These are phyloP conservation scores for Schlechtendalia chinensis DNA, from an alignment of 1,140 invertebrate species.

Conservation along the genomic window DNA sequence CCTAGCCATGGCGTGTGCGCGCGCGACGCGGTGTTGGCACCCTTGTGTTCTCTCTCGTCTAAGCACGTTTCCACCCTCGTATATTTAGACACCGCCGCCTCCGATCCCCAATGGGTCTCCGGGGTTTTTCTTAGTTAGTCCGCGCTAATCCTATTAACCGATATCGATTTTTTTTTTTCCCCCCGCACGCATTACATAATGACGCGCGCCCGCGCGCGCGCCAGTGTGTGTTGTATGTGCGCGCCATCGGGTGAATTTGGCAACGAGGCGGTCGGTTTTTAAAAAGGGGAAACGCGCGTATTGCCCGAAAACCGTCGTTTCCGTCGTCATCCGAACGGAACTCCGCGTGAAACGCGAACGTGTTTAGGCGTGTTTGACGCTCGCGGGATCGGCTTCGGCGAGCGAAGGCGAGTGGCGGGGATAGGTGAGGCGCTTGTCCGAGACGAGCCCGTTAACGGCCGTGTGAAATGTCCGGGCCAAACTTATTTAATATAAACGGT, in stretches of 20 bases:
- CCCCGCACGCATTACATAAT: constrained; percentile 45
- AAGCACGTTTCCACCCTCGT: constrained; percentile 47
- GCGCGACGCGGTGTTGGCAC: constrained; percentile 22
- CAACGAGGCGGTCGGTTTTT: constrained; percentile 36
- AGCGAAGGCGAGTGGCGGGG: too few relatives aligned
- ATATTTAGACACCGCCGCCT: constrained; percentile 29
- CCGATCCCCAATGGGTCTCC: constrained; percentile 25
- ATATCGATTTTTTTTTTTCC: constrained; percentile 48
- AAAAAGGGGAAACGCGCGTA: constrained; percentile 35
- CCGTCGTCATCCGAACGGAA: background rate
- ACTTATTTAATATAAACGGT: constrained; percentile 44
- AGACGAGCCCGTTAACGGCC: constrained; percentile 2
- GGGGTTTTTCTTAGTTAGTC: constrained; percentile 49
- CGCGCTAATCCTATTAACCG: constrained; percentile 49
- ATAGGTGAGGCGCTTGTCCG: too few relatives aligned
- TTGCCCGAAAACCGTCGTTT: background rate
- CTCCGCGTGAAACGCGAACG: too few relatives aligned
- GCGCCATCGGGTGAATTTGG: constrained; percentile 31
- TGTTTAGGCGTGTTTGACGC: too few relatives aligned
- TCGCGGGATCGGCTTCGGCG: too few relatives aligned
- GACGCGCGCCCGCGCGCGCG: background rate
- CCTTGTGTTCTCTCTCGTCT: constrained; percentile 38
- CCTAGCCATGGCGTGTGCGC: background rate
- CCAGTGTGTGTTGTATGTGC: background rate
- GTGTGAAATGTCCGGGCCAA: constrained; percentile 7